Evolutionary conservation across 2,888 invertebrate genomes (phyloP).

Genomic region (Aleiodes alternator): DNA sequence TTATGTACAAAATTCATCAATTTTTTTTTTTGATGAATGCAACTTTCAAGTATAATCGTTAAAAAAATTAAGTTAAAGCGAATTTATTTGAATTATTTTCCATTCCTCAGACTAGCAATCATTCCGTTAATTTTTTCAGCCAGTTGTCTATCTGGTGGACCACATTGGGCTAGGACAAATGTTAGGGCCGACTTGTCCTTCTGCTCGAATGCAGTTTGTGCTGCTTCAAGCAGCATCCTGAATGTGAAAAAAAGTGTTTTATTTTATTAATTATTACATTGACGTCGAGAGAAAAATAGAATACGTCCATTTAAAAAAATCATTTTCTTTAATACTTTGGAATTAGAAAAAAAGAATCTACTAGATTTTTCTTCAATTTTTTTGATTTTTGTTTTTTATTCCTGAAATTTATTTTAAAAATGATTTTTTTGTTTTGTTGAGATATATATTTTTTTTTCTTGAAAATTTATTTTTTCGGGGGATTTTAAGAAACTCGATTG

Average conservation of each 20-base stretch:
- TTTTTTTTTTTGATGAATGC: background rate
- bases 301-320: background rate
- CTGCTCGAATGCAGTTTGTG: conserved; percentile 86
- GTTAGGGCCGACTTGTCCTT: conserved; percentile 83
- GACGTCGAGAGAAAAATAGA: background rate
- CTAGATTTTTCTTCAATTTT: too few relatives aligned
- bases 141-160: conserved; percentile 73
- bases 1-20: conserved; percentile 32
- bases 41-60: background rate
- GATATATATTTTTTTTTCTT: too few relatives aligned
- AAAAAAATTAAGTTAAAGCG: too few relatives aligned
- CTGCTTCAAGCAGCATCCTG: conserved; percentile 88
- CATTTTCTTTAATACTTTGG: background rate
- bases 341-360: too few relatives aligned
- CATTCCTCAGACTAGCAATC: conserved; percentile 75
- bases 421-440: too few relatives aligned
- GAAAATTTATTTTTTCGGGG: too few relatives aligned
- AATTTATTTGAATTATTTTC: conserved; percentile 66
- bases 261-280: conserved; percentile 41
- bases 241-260: conserved; percentile 58
- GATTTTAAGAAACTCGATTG: too few relatives aligned
- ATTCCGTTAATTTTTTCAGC: conserved; percentile 77
- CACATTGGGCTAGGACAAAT: conserved; percentile 82
- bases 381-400: too few relatives aligned
- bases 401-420: too few relatives aligned